phyloP scores from a whole-genome alignment of 2,797 vertebrate species.

The Setipinna tenuifilis region DNA sequence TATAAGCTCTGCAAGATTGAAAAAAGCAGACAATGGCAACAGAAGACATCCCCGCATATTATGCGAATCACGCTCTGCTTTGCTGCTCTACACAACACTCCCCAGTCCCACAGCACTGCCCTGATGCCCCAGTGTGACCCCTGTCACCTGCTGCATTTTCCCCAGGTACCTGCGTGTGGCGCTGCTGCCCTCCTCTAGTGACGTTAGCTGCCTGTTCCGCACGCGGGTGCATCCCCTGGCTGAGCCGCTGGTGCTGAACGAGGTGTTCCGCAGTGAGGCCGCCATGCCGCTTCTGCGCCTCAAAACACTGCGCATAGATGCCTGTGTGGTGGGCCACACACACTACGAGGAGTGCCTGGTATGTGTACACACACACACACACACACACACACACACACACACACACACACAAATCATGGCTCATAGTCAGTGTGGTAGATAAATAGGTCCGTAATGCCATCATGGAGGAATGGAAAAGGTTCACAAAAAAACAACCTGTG shows the following conservation, averaged over 20 bases:
- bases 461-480: too few species aligned
- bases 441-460: too few species aligned
- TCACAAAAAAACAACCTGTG: too few species aligned
- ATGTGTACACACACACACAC: conserved; percentile 46
- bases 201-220: conserved; percentile 79
- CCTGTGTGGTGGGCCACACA: conserved; percentile 69
- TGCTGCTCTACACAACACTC: not conserved
- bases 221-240: conserved; percentile 74
- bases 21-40: too few species aligned
- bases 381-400: not conserved
- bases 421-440: too few species aligned
- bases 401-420: conserved; percentile 14
- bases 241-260: conserved; percentile 69
- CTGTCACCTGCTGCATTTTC: not conserved
- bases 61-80: too few species aligned
- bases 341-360: conserved; percentile 79
- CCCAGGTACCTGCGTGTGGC: conserved; percentile 78
- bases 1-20: too few species aligned
- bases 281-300: conserved; percentile 68
- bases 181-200: conserved; percentile 76
- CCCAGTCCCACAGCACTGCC: too few species aligned
- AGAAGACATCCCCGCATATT: too few species aligned
- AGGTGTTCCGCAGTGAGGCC: conserved; percentile 75
- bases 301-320: conserved; percentile 78
- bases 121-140: too few species aligned